Conservation (phyloP, 2,888 invertebrate species). For the Phortica magna region DNA sequence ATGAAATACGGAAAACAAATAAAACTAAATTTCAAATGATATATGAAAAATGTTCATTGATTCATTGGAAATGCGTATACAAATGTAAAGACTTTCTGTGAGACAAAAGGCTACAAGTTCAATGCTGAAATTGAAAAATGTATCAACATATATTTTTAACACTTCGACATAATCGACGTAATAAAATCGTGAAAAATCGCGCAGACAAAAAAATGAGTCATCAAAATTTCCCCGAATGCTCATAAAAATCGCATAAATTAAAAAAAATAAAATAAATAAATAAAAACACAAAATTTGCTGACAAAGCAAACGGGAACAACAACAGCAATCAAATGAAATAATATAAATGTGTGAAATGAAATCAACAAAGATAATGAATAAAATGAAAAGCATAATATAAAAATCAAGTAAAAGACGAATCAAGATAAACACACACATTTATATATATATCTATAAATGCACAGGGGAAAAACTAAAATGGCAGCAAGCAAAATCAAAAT, state of each 20-base stretch:
- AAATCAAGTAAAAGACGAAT: not conserved
- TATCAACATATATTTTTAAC: too few relatives aligned
- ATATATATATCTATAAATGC: not conserved
- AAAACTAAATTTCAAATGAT: too few relatives aligned
- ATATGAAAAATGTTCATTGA: too few relatives aligned
- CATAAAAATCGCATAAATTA: constrained; percentile 5
- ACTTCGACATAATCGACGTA: too few relatives aligned
- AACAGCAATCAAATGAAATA: constrained; percentile 35
- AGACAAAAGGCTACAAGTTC: too few relatives aligned
- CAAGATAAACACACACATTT: not conserved
- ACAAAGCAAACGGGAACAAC: constrained; percentile 38
- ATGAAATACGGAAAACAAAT: too few relatives aligned
- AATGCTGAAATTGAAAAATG: too few relatives aligned
- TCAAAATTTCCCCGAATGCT: constrained; percentile 22
- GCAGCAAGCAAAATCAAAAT: constrained; percentile 5
- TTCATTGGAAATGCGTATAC: too few relatives aligned
- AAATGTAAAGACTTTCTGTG: too few relatives aligned
- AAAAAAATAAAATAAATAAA: constrained; percentile 11
- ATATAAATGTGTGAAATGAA: constrained; percentile 31
- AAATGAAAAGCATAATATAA: not conserved
- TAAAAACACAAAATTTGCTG: constrained; percentile 27
- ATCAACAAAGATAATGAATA: constrained; percentile 34
- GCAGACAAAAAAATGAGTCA: not conserved
- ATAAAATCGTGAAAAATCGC: constrained; percentile 19
- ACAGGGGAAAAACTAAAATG: not conserved